Conservation (phyloP, 1,140 invertebrate genomes). For the Eriosoma lanigerum region DNA sequence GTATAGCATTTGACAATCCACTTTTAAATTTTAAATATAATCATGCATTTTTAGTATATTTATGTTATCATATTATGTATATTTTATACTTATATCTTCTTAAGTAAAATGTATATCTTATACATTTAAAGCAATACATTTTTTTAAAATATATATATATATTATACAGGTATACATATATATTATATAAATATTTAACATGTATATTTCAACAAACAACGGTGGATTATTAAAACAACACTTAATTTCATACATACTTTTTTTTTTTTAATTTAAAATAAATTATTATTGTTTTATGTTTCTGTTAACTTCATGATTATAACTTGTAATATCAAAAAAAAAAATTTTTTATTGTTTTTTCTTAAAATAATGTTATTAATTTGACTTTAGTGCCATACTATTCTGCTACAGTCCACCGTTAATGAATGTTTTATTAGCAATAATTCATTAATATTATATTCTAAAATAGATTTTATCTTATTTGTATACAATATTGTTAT, state of each 20-base stretch:
- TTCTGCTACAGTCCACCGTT: neutral
- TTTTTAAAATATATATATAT: conserved; percentile 5
- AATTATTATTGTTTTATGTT: too few relatives aligned
- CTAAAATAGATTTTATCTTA: conserved; percentile 17
- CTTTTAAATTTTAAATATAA: conserved; percentile 21
- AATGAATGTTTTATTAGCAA: neutral
- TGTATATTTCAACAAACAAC: too few relatives aligned
- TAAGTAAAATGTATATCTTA: neutral
- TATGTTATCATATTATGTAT: neutral
- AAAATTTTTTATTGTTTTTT: too few relatives aligned
- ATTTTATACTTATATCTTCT: neutral
- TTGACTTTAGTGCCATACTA: neutral
- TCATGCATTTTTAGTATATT: conserved; percentile 27
- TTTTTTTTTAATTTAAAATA: too few relatives aligned
- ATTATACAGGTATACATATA: neutral
- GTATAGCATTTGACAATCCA: conserved; percentile 41
- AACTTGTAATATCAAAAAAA: too few relatives aligned
- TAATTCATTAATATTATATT: neutral
- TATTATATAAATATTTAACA: neutral
- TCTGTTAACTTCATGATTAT: too few relatives aligned
- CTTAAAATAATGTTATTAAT: neutral
- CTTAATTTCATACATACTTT: too few relatives aligned
- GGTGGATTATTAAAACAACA: neutral
- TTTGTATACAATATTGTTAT: neutral
- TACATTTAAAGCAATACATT: conserved; percentile 32